Evolutionary conservation across 2,888 invertebrate genomes (phyloP).

Genomic region (Odiellus spinosus): DNA sequence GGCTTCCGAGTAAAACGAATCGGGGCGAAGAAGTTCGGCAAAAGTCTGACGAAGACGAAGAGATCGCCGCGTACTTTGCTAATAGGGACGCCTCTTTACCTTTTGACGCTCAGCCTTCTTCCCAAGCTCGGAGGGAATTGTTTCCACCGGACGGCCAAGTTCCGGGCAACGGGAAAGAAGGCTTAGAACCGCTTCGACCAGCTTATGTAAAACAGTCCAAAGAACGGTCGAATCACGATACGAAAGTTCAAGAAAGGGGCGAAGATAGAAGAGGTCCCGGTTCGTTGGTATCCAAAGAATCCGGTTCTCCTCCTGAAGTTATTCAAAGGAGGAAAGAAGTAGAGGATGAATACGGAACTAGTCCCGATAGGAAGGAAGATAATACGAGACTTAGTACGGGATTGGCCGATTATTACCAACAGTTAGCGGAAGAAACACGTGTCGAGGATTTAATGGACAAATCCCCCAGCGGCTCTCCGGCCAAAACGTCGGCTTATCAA

Average conservation of each 20-base stretch:
- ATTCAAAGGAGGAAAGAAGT: conserved; percentile 9
- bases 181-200: conserved; percentile 39
- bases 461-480: conserved; percentile 5
- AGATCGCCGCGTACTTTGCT: background rate
- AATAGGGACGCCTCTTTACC: too few relatives aligned
- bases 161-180: too few relatives aligned
- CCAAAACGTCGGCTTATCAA: conserved; percentile 4
- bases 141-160: background rate
- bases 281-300: background rate
- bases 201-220: conserved; percentile 43
- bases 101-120: background rate
- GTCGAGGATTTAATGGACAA: conserved; percentile 7
- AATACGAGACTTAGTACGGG: background rate
- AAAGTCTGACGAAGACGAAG: background rate
- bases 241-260: conserved; percentile 51
- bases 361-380: conserved; percentile 5
- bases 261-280: conserved; percentile 19
- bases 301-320: background rate
- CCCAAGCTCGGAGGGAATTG: background rate
- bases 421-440: conserved; percentile 5
- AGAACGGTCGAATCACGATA: conserved; percentile 45
- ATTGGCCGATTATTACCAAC: conserved; percentile 14
- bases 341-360: conserved; percentile 16
- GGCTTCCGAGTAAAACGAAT: too few relatives aligned
- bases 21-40: too few relatives aligned